Base-by-base conservation (phyloP, 2,888 invertebrate species). In the Chrysolina oricalcia region DNA sequence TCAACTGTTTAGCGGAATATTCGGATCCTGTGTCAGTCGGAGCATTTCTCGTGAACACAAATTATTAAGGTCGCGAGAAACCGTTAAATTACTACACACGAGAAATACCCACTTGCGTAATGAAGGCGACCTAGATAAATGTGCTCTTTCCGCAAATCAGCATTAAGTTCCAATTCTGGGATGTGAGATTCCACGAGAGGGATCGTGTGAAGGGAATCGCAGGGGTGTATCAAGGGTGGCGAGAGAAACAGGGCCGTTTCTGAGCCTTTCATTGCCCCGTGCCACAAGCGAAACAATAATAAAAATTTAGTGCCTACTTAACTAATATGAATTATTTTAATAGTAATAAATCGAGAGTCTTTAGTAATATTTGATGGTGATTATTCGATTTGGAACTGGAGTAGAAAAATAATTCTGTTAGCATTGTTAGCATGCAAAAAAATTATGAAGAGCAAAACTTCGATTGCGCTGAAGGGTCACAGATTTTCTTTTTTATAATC, bases 1-100 rank as follows among this genome's bases (percentile, higher is more conserved):
- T 10, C 10, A 56, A 56, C 2, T 13, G 5, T 56, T 56, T 56
- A 56, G 19, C 21, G 23, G 21, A 56, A 56, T 23, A 56, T 11
- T 23, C 21, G 13, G 56, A 56, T 56, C 21, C 56, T 21, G 21
- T 13, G 21, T 56, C 13, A 23, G n/a, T 56, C 6, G 3, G 21
- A 21, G 13, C 13, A 56, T 23, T 56, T 56, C 53, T 23, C 13
- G 23, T 56, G 21, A 21, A 15, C 13, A 11, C 53, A 56, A 46
- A 46, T 56, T 56, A 56, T 19, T 56, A 56, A 56, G 53, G 53
- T 56, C 53, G 53, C 21, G 19, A 21, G 53, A 56, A 21, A 21
- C 56, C 21, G 23, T 56, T 21, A 53, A 53, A 21, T 17, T 19
- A 21, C 11, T 19, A 23, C 56, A 23, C 21, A 56, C 21, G 56